Conservation (phyloP, 2,797 vertebrate species). For the Centropyge bicolor region DNA sequence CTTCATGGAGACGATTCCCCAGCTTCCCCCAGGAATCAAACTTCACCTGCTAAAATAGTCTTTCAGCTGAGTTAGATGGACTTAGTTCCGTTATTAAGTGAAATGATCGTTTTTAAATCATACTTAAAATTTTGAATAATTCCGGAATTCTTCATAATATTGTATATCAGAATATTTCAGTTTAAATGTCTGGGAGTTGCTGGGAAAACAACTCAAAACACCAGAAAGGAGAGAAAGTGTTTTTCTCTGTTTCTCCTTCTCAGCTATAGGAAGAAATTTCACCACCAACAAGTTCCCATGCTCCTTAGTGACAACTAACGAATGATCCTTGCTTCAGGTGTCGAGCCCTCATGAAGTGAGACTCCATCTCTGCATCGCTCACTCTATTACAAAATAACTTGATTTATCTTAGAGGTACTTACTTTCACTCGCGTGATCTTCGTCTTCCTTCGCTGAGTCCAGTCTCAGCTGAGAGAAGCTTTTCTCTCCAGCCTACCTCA, state of each 20-base stretch:
- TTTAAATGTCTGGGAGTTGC: conserved; percentile 53
- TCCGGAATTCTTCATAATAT: conserved; percentile 21
- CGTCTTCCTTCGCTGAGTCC: conserved; percentile 74
- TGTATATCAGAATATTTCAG: conserved; percentile 25
- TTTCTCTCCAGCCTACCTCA: conserved; percentile 87
- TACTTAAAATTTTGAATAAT: conserved; percentile 17
- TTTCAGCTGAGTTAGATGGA: conserved; percentile 1
- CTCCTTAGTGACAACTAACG: conserved; percentile 62
- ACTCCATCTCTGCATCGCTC: conserved; percentile 55
- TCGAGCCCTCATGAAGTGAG: conserved; percentile 69
- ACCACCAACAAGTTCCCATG: conserved; percentile 54
- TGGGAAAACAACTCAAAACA: conserved; percentile 50
- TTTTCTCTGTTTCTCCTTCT: conserved; percentile 46
- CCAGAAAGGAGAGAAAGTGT: conserved; percentile 37
- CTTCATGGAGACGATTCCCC: conserved; percentile 54
- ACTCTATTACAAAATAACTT: conserved; percentile 58
- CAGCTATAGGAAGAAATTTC: conserved; percentile 59
- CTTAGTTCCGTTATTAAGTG: conserved; percentile 1
- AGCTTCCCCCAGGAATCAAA: conserved; percentile 48
- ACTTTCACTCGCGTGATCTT: conserved; percentile 57
- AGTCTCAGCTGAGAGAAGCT: conserved; percentile 74
- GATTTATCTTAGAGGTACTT: conserved; percentile 77
- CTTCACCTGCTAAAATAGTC: conserved; percentile 27
- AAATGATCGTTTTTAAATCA: conserved; percentile 23
- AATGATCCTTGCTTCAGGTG: conserved; percentile 63